Conservation (phyloP, 2,113 vertebrate genomes). For the Pimephales promelas region DNA sequence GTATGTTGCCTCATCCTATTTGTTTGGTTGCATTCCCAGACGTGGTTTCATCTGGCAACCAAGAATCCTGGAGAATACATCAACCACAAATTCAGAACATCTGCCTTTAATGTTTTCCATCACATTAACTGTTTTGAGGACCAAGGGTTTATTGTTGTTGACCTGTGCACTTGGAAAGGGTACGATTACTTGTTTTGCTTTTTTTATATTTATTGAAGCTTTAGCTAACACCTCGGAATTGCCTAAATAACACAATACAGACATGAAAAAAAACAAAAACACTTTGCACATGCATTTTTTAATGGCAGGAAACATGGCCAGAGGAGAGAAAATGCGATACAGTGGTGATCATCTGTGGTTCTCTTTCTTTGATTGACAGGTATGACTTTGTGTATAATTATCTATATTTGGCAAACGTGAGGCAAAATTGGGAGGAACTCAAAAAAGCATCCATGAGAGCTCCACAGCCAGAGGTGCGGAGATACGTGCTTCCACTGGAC, state of each 20-base stretch:
- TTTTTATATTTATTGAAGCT: not conserved
- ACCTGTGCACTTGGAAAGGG: slow-evolving; percentile 91
- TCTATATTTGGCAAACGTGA: slow-evolving; percentile 85
- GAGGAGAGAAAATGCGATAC: too few species aligned
- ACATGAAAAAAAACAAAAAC: too few species aligned
- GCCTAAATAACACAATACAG: not conserved
- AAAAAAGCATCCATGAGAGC: slow-evolving; percentile 83
- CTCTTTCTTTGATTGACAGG: slow-evolving; percentile 62
- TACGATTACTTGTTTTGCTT: slow-evolving; percentile 58
- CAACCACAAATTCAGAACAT: slow-evolving; percentile 83
- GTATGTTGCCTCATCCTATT: not conserved
- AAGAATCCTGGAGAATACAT: slow-evolving; percentile 81
- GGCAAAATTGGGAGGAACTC: slow-evolving; percentile 86
- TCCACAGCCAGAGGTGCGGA: slow-evolving; percentile 85
- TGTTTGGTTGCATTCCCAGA: slow-evolving; percentile 65
- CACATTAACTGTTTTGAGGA: slow-evolving; percentile 90
- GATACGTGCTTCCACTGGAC: slow-evolving; percentile 84
- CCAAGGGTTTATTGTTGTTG: slow-evolving; percentile 81
- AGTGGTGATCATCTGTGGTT: not conserved
- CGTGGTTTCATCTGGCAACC: slow-evolving; percentile 86
- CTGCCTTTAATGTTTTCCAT: slow-evolving; percentile 87
- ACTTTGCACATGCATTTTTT: too few species aligned
- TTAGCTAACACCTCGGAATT: not conserved
- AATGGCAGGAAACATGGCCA: too few species aligned
- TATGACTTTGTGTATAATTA: slow-evolving; percentile 91